phyloP scores from a whole-genome alignment of 2,888 invertebrate species.

The Sesia bembeciformis region DNA sequence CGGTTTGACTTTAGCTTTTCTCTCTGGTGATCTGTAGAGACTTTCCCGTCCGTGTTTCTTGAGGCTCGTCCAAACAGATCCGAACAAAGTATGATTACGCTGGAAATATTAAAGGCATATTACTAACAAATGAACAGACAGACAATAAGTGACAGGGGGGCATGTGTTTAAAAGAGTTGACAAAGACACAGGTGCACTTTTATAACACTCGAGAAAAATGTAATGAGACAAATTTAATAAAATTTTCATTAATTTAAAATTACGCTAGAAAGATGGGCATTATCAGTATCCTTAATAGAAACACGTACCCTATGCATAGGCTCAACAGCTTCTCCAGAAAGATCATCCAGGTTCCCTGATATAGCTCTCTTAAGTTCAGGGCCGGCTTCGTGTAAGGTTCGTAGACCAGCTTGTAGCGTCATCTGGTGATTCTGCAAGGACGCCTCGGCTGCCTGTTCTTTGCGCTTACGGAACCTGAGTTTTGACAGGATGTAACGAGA shows the following conservation, averaged over 20 bases:
- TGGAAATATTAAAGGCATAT: conserved; percentile 49
- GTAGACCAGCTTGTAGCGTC: conserved; percentile 94
- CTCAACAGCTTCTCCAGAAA: conserved; percentile 92
- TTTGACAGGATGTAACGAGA: neutral
- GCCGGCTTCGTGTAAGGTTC: conserved; percentile 97
- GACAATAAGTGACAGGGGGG: no score
- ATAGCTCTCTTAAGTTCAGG: conserved; percentile 98
- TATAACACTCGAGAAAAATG: neutral
- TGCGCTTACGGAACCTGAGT: conserved; percentile 92
- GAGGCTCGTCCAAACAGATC: conserved; percentile 95
- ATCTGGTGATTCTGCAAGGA: conserved; percentile 79
- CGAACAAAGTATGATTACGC: conserved; percentile 97
- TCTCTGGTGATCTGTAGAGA: conserved; percentile 33
- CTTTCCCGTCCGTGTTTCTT: conserved; percentile 78
- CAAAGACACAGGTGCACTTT: neutral
- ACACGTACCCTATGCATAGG: conserved; percentile 95
- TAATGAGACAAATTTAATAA: neutral
- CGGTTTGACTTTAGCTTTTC: conserved; percentile 11
- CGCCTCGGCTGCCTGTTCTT: conserved; percentile 82
- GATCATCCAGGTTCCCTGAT: conserved; percentile 96
- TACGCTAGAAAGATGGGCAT: no score
- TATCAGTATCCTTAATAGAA: neutral
- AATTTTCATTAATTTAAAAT: neutral
- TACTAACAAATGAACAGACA: no score
- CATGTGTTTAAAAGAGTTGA: neutral